A percentile compares a stretch with the other conserved stretches of the same genome.
Conservation (phyloP, 2,113 vertebrate species). For the Thinocorus orbignyianus region DNA sequence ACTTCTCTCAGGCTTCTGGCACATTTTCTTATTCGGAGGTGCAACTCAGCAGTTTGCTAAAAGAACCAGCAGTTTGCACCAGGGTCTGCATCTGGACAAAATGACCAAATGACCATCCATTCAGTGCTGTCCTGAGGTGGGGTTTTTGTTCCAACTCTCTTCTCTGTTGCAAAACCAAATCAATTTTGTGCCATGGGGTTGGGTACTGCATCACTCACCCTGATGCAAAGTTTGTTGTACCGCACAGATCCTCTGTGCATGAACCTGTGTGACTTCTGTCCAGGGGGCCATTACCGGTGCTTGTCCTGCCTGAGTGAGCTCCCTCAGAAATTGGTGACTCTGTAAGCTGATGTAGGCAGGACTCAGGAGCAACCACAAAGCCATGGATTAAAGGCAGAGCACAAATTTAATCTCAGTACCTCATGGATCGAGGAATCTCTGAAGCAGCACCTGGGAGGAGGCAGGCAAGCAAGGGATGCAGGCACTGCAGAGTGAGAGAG, state of each 20-base stretch:
- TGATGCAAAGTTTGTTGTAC: fast-evolving
- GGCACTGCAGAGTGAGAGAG: too few species aligned
- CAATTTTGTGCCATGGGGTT: neutral
- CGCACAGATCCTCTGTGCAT: neutral
- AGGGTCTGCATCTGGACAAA: neutral
- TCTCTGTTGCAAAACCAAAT: neutral
- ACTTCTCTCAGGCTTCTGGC: neutral
- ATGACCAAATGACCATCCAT: neutral
- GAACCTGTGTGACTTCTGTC: neutral
- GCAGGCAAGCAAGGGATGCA: too few species aligned
- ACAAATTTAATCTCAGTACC: too few species aligned
- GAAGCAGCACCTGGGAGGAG: too few species aligned
- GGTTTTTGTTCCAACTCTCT: neutral
- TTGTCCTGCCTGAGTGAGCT: neutral
- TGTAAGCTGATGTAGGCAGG: too few species aligned
- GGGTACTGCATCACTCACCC: neutral
- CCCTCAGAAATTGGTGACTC: neutral
- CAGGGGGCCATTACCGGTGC: neutral
- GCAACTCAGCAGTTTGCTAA: neutral
- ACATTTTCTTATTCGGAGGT: neutral
- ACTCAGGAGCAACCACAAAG: too few species aligned
- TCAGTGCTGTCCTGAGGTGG: neutral
- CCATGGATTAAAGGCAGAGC: too few species aligned
- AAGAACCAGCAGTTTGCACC: neutral
- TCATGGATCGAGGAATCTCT: too few species aligned